Evolutionary conservation across 2,113 vertebrate species (phyloP).

Genomic region (Uropsilus gracilis): DNA sequence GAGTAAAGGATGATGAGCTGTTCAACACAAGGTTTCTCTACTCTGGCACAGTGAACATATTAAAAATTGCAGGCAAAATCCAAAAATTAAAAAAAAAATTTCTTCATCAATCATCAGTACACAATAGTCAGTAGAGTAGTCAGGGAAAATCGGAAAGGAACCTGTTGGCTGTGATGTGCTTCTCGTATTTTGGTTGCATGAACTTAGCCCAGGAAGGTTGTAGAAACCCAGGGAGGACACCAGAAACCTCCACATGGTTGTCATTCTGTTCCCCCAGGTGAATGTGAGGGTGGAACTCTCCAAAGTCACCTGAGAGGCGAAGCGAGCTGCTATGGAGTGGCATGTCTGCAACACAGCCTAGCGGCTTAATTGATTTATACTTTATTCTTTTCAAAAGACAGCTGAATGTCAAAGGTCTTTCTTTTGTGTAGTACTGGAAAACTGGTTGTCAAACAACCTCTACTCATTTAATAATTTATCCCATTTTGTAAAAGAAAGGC

Average conservation of each 20-base stretch:
- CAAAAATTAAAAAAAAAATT: constrained; percentile 27
- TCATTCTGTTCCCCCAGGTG: constrained; percentile 16
- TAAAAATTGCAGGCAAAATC: constrained; percentile 38
- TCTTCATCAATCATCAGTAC: constrained; percentile 48
- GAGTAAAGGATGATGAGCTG: constrained; percentile 45
- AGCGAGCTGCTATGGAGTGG: constrained; percentile 71
- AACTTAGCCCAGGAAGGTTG: background rate
- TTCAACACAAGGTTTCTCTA: constrained; percentile 57
- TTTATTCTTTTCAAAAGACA: constrained; percentile 89
- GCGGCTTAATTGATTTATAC: constrained; percentile 88
- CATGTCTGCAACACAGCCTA: constrained; percentile 80
- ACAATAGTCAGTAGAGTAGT: background rate
- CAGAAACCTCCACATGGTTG: background rate
- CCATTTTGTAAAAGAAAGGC: constrained; percentile 88
- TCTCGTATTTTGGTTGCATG: background rate
- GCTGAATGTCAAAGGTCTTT: constrained; percentile 88
- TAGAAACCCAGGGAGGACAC: background rate
- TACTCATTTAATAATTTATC: constrained; percentile 90
- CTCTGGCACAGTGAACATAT: constrained; percentile 14
- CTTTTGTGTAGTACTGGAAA: constrained; percentile 88
- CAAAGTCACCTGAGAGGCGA: constrained; percentile 80
- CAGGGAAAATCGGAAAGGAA: background rate
- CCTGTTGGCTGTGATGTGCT: background rate
- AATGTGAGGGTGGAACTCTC: constrained; percentile 39
- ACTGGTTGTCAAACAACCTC: constrained; percentile 89